A percentile compares a stretch with the other conserved stretches of the same genome.
These are phyloP conservation scores for Neosilurus mollespiculum DNA, from an alignment of 2,797 vertebrate species.

Conservation along the genomic window DNA sequence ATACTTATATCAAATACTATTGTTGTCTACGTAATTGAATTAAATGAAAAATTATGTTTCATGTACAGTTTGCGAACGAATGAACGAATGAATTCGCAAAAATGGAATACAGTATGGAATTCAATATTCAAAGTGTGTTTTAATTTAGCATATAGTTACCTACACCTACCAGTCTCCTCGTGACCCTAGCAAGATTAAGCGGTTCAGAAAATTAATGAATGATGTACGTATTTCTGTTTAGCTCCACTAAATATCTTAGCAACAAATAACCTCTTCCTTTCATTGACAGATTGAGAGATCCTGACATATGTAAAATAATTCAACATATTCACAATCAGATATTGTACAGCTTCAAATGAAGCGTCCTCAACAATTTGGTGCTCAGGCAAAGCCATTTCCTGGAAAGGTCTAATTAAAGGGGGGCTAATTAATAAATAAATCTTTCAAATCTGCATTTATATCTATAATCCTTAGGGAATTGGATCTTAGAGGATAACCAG, in stretches of 20 bases:
- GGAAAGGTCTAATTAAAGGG: constrained; percentile 59
- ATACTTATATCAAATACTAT: no score
- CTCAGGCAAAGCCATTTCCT: constrained; percentile 44
- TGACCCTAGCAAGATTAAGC: no score
- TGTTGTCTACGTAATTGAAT: background rate
- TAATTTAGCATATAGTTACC: no score
- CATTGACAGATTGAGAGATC: background rate
- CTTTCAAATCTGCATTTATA: constrained; percentile 29
- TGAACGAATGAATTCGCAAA: no score
- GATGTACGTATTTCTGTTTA: background rate
- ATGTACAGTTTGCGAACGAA: no score
- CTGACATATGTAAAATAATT: constrained; percentile 33
- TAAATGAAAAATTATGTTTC: background rate
- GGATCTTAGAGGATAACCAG: constrained; percentile 52
- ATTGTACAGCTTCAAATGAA: constrained; percentile 24
- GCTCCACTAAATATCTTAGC: background rate
- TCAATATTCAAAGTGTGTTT: no score
- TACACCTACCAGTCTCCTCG: no score
- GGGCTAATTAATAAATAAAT: constrained; percentile 60
- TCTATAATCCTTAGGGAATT: constrained; percentile 44
- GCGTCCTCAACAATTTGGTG: constrained; percentile 39
- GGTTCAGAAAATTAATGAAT: no score
- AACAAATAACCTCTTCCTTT: constrained; percentile 13
- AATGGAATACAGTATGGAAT: no score
- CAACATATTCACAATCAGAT: constrained; percentile 50